These are phyloP conservation scores for Drosophila sp. DNA, from an alignment of 1,140 invertebrate species.

Conservation along the genomic window DNA sequence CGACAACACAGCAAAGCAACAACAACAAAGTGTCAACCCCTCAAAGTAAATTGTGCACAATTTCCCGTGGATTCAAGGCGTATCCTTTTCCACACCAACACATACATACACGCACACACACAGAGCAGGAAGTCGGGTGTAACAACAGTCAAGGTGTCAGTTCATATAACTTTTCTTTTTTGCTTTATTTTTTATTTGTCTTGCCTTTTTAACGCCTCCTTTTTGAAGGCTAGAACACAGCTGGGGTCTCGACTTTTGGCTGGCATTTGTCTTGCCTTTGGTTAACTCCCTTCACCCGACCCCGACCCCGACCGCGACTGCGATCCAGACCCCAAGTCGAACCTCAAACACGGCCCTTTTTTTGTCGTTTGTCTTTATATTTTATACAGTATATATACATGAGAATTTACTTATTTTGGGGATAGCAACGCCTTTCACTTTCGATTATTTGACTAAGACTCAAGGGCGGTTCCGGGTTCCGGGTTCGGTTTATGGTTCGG, in stretches of 20 bases:
- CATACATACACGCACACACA: neutral
- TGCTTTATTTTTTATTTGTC: conserved; percentile 5
- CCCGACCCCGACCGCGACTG: too few relatives aligned
- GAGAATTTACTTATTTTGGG: conserved; percentile 3
- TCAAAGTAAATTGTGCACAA: conserved; percentile 62
- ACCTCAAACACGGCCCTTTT: conserved; percentile 8
- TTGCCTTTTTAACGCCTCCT: conserved; percentile 58
- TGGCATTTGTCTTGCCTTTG: conserved; percentile 63
- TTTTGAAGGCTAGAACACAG: conserved; percentile 23
- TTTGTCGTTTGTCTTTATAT: conserved; percentile 34
- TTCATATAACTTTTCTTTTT: conserved; percentile 37
- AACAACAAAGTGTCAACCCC: conserved; percentile 3
- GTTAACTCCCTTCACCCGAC: neutral
- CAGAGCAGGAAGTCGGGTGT: neutral
- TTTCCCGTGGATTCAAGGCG: conserved; percentile 28
- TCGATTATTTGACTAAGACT: conserved; percentile 33
- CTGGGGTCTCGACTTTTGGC: conserved; percentile 32
- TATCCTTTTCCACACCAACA: conserved; percentile 37
- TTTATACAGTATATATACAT: neutral
- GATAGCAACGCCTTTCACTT: conserved; percentile 26
- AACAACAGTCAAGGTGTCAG: conserved; percentile 48
- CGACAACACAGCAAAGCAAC: conserved; percentile 21
- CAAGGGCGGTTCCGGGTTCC: neutral
- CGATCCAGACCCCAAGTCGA: too few relatives aligned
- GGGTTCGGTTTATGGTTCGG: neutral